phyloP scores from a whole-genome alignment of 2,888 invertebrate species.

The Mimachlamys varia region DNA sequence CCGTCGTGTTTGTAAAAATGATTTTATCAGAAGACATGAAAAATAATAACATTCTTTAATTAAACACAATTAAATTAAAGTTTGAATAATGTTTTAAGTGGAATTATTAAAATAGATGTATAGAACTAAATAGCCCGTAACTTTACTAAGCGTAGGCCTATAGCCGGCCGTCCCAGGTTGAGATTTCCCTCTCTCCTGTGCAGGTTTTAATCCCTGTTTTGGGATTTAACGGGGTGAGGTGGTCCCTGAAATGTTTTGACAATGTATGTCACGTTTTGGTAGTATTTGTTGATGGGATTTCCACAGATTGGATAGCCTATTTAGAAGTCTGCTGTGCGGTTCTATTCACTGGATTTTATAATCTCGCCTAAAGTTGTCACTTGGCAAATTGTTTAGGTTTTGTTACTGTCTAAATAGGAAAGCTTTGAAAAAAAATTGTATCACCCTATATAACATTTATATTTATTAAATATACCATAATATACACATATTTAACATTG shows the following conservation, averaged over 20 bases:
- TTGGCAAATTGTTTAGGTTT: neutral
- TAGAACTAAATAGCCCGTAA: no score
- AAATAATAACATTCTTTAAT: neutral
- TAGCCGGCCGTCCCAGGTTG: neutral
- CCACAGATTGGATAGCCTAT: neutral
- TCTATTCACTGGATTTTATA: neutral
- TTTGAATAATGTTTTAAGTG: neutral
- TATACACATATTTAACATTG: no score
- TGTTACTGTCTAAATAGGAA: neutral
- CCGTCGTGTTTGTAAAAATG: neutral
- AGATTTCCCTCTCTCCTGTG: neutral
- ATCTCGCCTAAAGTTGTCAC: neutral
- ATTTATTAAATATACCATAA: no score
- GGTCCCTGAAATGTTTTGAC: constrained; percentile 31
- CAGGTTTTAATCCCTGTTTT: neutral
- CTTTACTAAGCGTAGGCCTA: no score
- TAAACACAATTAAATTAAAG: neutral
- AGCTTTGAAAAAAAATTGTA: neutral
- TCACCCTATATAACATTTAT: no score
- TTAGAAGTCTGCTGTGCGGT: neutral
- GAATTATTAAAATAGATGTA: neutral
- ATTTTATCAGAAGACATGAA: neutral
- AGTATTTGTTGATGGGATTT: constrained; percentile 32
- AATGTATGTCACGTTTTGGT: constrained; percentile 2
- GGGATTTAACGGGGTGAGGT: constrained; percentile 17